These are phyloP conservation scores for Thunnus maccoyii DNA, from an alignment of 2,113 vertebrate genomes.

Conservation along the genomic window DNA sequence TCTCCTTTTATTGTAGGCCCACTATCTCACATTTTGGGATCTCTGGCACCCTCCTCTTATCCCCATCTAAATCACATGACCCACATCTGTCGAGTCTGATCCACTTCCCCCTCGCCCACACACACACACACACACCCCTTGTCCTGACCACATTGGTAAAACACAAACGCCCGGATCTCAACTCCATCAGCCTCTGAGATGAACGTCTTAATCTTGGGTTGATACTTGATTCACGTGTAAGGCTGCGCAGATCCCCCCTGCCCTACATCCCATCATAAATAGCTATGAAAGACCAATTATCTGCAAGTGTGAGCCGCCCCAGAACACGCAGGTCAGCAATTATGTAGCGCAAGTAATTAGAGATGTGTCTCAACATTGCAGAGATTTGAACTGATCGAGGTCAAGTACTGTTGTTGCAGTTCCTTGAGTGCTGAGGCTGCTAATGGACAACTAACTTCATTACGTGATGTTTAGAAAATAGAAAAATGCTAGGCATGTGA, in stretches of 20 bases:
- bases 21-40: constrained; percentile 1
- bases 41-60: constrained; percentile 35
- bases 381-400: constrained; percentile 71
- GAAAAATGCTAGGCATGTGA: background rate
- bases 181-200: constrained; percentile 48
- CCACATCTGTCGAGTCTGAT: constrained; percentile 69
- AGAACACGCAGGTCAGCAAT: constrained; percentile 75
- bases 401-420: constrained; percentile 41
- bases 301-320: constrained; percentile 54
- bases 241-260: constrained; percentile 55
- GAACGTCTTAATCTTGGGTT: constrained; percentile 59
- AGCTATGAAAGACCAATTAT: constrained; percentile 72
- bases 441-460: constrained; percentile 54
- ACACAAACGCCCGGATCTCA: constrained; percentile 49
- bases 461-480: constrained; percentile 5
- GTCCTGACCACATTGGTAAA: constrained; percentile 58
- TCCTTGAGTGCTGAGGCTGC: constrained; percentile 60
- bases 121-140: constrained; percentile 23
- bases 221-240: constrained; percentile 46
- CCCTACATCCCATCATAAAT: constrained; percentile 77
- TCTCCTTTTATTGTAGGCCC: constrained; percentile 11
- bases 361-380: constrained; percentile 64
- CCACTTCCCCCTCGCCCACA: constrained; percentile 62
- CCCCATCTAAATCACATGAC: constrained; percentile 56
- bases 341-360: constrained; percentile 72